phyloP scores from a whole-genome alignment of 2,888 invertebrate genomes.

The Carterocephalus palaemon region DNA sequence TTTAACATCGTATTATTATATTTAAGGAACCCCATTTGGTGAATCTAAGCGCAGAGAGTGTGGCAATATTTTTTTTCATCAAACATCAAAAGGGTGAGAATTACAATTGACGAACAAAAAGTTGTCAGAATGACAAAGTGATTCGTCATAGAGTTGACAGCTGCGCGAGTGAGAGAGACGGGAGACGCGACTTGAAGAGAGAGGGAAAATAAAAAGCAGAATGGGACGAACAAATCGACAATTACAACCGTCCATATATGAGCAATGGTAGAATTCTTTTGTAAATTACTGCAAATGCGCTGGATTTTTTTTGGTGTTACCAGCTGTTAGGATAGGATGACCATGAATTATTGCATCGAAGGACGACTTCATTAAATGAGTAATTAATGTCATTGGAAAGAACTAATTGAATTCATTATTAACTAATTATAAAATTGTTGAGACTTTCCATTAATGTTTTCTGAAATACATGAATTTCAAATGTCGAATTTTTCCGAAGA shows the following conservation, averaged over 20 bases:
- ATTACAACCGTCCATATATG: slow-evolving; percentile 31
- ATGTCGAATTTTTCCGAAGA: too few relatives aligned
- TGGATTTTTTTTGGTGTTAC: slow-evolving; percentile 15
- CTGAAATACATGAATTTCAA: too few relatives aligned
- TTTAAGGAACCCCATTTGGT: slow-evolving; percentile 6
- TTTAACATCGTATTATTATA: too few relatives aligned
- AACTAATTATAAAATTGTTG: too few relatives aligned
- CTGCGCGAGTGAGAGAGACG: slow-evolving; percentile 51
- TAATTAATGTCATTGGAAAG: slow-evolving; percentile 11
- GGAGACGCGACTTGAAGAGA: slow-evolving; percentile 18
- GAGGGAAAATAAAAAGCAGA: slow-evolving; percentile 29
- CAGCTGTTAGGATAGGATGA: slow-evolving; percentile 6
- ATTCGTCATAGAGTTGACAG: slow-evolving; percentile 74
- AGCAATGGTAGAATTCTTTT: slow-evolving; percentile 25
- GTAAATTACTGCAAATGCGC: slow-evolving; percentile 16
- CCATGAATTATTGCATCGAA: not conserved
- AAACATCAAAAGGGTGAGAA: slow-evolving; percentile 66
- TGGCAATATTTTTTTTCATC: slow-evolving; percentile 29
- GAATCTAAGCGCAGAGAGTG: slow-evolving; percentile 19
- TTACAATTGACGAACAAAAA: slow-evolving; percentile 62
- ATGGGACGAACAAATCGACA: slow-evolving; percentile 45
- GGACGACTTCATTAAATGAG: slow-evolving; percentile 4
- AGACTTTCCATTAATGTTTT: too few relatives aligned
- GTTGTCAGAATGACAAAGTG: slow-evolving; percentile 74
- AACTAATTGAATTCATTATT: slow-evolving; percentile 8